These are phyloP conservation scores for Clarias macrocephalus DNA, from an alignment of 2,113 vertebrate species.

Conservation along the genomic window DNA sequence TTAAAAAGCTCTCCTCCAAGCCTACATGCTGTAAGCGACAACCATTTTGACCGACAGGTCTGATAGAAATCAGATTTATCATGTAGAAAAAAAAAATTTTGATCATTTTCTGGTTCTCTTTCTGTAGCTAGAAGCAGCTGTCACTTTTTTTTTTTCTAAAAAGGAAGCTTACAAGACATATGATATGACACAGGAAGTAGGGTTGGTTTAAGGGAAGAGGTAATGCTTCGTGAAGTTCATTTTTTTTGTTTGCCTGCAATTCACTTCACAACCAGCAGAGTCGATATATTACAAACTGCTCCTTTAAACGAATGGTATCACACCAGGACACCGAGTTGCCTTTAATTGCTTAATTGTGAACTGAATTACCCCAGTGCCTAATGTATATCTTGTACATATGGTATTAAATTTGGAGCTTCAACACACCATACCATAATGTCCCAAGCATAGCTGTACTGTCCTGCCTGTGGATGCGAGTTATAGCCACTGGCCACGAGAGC, in stretches of 20 bases:
- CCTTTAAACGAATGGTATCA: neutral
- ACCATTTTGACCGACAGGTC: neutral
- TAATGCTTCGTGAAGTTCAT: neutral
- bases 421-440: slow-evolving; percentile 25
- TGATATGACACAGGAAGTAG: neutral
- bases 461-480: slow-evolving; percentile 33
- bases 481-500: slow-evolving; percentile 3
- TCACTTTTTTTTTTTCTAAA: neutral
- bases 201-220: neutral
- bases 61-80: neutral
- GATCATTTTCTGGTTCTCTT: neutral
- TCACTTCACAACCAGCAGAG: neutral
- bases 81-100: neutral
- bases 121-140: neutral
- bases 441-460: slow-evolving; percentile 6
- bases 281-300: neutral
- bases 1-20: too few species aligned
- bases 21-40: neutral
- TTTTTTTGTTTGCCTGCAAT: neutral
- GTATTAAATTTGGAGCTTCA: neutral
- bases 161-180: neutral
- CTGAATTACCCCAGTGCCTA: neutral
- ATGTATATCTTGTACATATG: neutral
- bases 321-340: neutral
- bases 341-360: neutral